A percentile compares a stretch with the other conserved stretches of the same genome.
phyloP scores from a whole-genome alignment of 1,140 invertebrate genomes.

The Halesus radiatus region DNA sequence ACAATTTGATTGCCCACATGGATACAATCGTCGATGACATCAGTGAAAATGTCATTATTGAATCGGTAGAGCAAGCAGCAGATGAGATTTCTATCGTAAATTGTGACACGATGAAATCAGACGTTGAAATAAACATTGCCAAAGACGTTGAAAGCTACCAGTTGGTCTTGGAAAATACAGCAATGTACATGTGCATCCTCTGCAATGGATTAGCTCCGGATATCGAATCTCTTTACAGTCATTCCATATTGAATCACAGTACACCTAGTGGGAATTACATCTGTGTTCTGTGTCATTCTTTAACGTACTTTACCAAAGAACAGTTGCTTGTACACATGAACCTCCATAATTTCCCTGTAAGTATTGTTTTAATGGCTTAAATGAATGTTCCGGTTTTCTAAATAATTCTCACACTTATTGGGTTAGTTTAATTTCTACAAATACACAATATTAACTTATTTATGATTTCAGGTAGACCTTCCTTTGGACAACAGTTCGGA shows the following conservation, averaged over 20 bases:
- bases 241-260: slow-evolving; percentile 26
- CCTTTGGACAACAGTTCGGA: not conserved
- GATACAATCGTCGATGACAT: slow-evolving; percentile 24
- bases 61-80: slow-evolving; percentile 8
- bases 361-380: not conserved
- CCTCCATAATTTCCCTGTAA: slow-evolving; percentile 35
- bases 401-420: not conserved
- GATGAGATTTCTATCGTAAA: not conserved
- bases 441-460: too few species aligned
- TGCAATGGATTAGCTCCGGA: slow-evolving; percentile 39
- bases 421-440: too few species aligned
- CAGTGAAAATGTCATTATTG: slow-evolving; percentile 39
- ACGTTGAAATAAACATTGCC: slow-evolving; percentile 28
- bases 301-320: slow-evolving; percentile 15
- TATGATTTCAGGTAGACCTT: not conserved
- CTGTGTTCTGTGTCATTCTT: slow-evolving; percentile 35
- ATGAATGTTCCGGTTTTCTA: not conserved
- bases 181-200: slow-evolving; percentile 40
- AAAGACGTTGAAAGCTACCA: slow-evolving; percentile 15
- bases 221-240: slow-evolving; percentile 19
- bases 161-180: slow-evolving; percentile 30
- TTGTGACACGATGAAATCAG: not conserved
- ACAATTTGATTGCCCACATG: slow-evolving; percentile 3
- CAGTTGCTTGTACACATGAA: slow-evolving; percentile 38
- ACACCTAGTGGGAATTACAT: slow-evolving; percentile 18